These are phyloP conservation scores for Nycteola revayana DNA, from an alignment of 2,888 invertebrate species.

Conservation along the genomic window DNA sequence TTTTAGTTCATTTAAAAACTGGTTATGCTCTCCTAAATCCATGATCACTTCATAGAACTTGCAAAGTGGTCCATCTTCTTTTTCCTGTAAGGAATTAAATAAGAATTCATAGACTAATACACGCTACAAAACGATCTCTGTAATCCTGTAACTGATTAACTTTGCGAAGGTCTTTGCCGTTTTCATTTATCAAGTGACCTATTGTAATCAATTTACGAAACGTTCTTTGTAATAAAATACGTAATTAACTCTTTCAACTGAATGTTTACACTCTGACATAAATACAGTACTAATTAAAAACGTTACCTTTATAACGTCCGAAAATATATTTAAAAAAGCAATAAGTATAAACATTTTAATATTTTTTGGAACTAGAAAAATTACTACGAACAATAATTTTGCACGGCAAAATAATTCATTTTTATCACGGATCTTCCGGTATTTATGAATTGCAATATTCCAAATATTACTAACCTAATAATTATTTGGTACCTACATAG, in stretches of 20 bases:
- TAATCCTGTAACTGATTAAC: constrained; percentile 24
- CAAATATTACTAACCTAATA: too few relatives aligned
- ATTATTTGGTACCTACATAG: too few relatives aligned
- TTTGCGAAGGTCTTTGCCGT: constrained; percentile 16
- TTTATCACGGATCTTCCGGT: too few relatives aligned
- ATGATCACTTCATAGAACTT: constrained; percentile 92
- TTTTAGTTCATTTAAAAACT: constrained; percentile 87
- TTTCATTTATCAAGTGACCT: constrained; percentile 27
- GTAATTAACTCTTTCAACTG: constrained; percentile 25
- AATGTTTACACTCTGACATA: constrained; percentile 23
- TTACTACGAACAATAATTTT: too few relatives aligned
- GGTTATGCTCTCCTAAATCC: constrained; percentile 86
- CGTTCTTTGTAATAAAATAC: constrained; percentile 29
- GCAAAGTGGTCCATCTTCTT: constrained; percentile 84
- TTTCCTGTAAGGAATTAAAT: constrained; percentile 64
- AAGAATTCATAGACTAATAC: too few relatives aligned
- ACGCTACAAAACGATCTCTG: constrained; percentile 14
- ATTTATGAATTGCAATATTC: too few relatives aligned
- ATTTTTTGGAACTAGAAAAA: too few relatives aligned
- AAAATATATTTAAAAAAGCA: constrained; percentile 13
- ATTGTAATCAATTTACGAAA: constrained; percentile 30
- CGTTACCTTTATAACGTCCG: constrained; percentile 35
- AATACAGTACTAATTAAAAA: constrained; percentile 22
- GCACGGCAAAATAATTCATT: too few relatives aligned
- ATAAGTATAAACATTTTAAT: constrained; percentile 17